These are phyloP conservation scores for Tenthredo mesomela DNA, from an alignment of 2,888 invertebrate genomes.

Conservation along the genomic window DNA sequence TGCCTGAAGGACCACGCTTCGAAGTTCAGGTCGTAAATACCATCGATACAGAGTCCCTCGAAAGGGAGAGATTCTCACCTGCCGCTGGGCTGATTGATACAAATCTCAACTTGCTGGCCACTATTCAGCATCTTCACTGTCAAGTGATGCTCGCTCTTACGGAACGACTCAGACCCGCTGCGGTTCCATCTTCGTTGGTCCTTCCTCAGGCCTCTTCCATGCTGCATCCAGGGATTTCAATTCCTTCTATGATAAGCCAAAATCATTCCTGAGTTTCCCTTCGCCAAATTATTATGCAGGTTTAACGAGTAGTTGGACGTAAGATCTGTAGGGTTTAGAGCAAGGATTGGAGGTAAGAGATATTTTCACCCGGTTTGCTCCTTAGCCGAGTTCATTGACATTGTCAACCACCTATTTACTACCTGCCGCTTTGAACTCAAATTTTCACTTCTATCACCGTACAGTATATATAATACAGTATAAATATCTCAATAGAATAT, in stretches of 20 bases:
- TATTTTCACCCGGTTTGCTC: not conserved
- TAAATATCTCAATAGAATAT: slow-evolving; percentile 1
- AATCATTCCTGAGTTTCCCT: slow-evolving; percentile 67
- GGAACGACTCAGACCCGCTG: slow-evolving; percentile 72
- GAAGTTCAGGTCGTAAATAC: slow-evolving; percentile 42
- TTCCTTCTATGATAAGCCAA: slow-evolving; percentile 65
- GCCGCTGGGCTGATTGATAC: slow-evolving; percentile 75
- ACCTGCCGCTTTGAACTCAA: not conserved
- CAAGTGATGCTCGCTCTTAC: slow-evolving; percentile 76
- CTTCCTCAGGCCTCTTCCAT: slow-evolving; percentile 65
- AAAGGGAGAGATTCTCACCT: slow-evolving; percentile 71
- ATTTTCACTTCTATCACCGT: not conserved
- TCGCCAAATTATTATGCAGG: not conserved
- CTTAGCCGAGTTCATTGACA: slow-evolving; percentile 21
- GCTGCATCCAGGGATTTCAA: slow-evolving; percentile 67
- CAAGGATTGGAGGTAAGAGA: slow-evolving; percentile 10
- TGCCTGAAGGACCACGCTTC: slow-evolving; percentile 24
- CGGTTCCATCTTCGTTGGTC: slow-evolving; percentile 68
- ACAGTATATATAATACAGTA: not conserved
- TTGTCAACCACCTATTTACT: not conserved
- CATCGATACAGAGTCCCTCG: slow-evolving; percentile 54
- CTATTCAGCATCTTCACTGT: slow-evolving; percentile 75
- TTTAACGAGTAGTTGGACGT: not conserved
- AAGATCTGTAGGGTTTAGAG: not conserved
- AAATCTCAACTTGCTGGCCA: slow-evolving; percentile 74